Evolutionary conservation across 2,888 invertebrate species (phyloP), one percentile per base, ranked within the genome.

Genomic region (Cephus sareptanus): DNA sequence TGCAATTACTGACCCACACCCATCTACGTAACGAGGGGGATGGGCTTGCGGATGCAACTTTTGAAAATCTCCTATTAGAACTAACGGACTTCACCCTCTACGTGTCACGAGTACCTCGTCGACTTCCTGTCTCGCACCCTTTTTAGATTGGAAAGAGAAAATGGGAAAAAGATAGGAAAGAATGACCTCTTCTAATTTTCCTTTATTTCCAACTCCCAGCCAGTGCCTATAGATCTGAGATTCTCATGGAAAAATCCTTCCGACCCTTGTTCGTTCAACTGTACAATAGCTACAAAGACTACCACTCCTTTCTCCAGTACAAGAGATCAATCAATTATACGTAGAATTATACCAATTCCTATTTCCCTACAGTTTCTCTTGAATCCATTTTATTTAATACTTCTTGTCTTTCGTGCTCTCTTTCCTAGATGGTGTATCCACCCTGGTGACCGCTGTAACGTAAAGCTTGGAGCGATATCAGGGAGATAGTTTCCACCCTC

Each of bases 31-130:
- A 89, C 87, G 87, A 89, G 88, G 85, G 85, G 83, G 40, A 40
- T 40, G 73, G 80, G 84, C 86, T 84, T 81, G 85, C 85, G 84
- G 85, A 85, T 88, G 89, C 88, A 89, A 89, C 89, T 90, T 90
- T 89, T 88, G 87, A 90, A 90, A 90, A 90, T 90, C 87, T 90
- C 89, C 90, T 90, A 90, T 90, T 89, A 90, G 89, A 90, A 90
- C 89, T 90, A 90, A 90, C 90, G 86, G 88, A 83, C 83, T 83
- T 80, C 79, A 75, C 75, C 77, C 75, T 75, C 80, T 75, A 76
- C 78, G 75, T 75, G 75, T 75, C 75, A 68, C 75, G 75, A 75
- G 68, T 75, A 30, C 35, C 68, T 56, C 40, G 40, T 15, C 40
- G 40, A 40, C 40, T 34, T 35, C 33, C 74, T 33, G 34, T 74